Conservation (phyloP, 2,888 invertebrate genomes). For the Brachylomia viminalis region DNA sequence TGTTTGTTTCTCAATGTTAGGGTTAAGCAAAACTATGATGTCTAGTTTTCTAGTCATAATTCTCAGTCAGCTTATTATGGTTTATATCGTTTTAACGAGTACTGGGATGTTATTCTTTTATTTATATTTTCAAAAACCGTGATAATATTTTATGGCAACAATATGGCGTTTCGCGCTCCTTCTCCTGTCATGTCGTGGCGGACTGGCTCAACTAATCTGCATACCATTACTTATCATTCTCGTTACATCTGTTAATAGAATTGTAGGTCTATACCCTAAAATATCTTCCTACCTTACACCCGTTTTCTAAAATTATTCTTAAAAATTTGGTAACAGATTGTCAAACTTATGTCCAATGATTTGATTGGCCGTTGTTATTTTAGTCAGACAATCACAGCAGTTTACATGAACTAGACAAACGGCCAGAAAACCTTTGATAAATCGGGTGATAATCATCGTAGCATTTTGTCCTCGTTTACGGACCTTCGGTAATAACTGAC, state of each 20-base stretch:
- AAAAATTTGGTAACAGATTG: not conserved
- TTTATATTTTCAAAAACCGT: not conserved
- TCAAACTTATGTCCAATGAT: not conserved
- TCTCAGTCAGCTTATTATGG: slow-evolving; percentile 59
- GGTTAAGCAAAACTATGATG: slow-evolving; percentile 59
- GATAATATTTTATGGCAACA: slow-evolving; percentile 37
- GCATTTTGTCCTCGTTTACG: not conserved
- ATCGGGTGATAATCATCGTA: not conserved
- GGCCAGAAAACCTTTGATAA: not conserved
- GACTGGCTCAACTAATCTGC: not conserved
- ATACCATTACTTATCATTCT: not conserved
- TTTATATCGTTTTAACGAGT: slow-evolving; percentile 60
- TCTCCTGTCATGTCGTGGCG: slow-evolving; percentile 11
- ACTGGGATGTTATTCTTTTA: not conserved
- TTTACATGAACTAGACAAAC: not conserved
- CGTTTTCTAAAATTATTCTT: not conserved
- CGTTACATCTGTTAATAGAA: not conserved
- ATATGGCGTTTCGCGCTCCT: slow-evolving; percentile 38
- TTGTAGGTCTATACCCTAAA: not conserved
- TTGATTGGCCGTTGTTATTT: not conserved
- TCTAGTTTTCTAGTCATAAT: slow-evolving; percentile 42
- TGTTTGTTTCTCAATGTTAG: slow-evolving; percentile 40
- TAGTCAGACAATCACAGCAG: not conserved
- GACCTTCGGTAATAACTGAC: not conserved
- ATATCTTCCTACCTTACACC: not conserved